phyloP scores from a whole-genome alignment of 2,888 invertebrate species.

The Bombylius major region DNA sequence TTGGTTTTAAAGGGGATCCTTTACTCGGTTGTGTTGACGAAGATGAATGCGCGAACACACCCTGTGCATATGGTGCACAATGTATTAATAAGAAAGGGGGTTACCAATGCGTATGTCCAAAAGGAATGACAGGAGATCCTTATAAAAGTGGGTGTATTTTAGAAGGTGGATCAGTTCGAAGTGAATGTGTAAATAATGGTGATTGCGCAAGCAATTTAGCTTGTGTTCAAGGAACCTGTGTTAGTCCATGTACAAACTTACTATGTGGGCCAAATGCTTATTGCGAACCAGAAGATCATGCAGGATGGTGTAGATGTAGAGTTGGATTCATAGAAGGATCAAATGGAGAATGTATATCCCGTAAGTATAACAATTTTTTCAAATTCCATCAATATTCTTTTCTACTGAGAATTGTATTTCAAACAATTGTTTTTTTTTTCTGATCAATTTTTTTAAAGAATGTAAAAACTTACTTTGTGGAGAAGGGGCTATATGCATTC shows the following conservation, averaged over 20 bases:
- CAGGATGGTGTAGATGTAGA: conserved; percentile 77
- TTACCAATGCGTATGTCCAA: conserved; percentile 74
- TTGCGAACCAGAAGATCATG: conserved; percentile 79
- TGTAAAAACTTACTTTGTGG: conserved; percentile 56
- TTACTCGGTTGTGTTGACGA: conserved; percentile 72
- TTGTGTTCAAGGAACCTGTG: conserved; percentile 65
- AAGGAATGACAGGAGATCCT: conserved; percentile 71
- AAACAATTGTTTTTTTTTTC: neutral
- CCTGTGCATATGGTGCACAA: conserved; percentile 78
- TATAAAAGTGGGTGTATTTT: conserved; percentile 69
- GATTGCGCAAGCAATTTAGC: conserved; percentile 72
- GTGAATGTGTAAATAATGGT: conserved; percentile 55
- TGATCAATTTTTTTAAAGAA: conserved; percentile 13
- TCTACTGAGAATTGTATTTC: too few species aligned
- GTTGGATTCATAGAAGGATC: conserved; percentile 68
- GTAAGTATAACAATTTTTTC: conserved; percentile 38
- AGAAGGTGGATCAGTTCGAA: conserved; percentile 43
- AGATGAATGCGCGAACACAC: conserved; percentile 72
- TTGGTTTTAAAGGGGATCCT: conserved; percentile 78
- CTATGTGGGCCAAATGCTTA: conserved; percentile 74
- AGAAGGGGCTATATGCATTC: conserved; percentile 71
- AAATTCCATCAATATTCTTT: too few species aligned
- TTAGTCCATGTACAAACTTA: conserved; percentile 66
- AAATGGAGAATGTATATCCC: conserved; percentile 71
- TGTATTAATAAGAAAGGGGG: conserved; percentile 79